These are phyloP conservation scores for Baryphthengus martii DNA, from an alignment of 2,113 vertebrate species.

Conservation along the genomic window DNA sequence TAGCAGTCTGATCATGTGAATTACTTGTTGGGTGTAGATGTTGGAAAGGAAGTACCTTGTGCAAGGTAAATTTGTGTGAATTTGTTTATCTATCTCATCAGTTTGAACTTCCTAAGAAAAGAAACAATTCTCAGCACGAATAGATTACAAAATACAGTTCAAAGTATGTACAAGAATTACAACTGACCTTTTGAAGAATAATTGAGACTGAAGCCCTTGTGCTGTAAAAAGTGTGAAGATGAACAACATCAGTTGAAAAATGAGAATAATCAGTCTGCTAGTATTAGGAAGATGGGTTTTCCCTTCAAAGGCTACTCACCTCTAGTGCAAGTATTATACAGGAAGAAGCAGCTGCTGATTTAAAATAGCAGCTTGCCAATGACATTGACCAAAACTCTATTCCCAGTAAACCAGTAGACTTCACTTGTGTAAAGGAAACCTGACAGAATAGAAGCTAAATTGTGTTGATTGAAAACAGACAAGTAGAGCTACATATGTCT, in stretches of 20 bases:
- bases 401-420: not conserved
- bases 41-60: not conserved
- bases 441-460: not conserved
- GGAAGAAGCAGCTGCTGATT: not conserved
- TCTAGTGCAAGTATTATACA: not conserved
- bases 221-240: not conserved
- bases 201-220: not conserved
- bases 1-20: not conserved
- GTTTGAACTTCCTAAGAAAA: not conserved
- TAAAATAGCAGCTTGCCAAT: not conserved
- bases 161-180: not conserved
- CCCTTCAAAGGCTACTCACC: not conserved
- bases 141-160: not conserved
- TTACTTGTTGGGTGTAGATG: not conserved
- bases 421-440: not conserved
- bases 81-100: not conserved
- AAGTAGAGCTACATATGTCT: rapidly evolving
- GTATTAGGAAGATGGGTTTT: not conserved
- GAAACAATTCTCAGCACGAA: not conserved
- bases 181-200: not conserved
- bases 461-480: not conserved
- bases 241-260: not conserved
- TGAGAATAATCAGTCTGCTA: not conserved
- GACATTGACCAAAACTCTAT: not conserved
- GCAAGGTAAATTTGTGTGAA: not conserved